Evolutionary conservation across 1,140 invertebrate genomes (phyloP).

Genomic region (Sarcophaga bullata): DNA sequence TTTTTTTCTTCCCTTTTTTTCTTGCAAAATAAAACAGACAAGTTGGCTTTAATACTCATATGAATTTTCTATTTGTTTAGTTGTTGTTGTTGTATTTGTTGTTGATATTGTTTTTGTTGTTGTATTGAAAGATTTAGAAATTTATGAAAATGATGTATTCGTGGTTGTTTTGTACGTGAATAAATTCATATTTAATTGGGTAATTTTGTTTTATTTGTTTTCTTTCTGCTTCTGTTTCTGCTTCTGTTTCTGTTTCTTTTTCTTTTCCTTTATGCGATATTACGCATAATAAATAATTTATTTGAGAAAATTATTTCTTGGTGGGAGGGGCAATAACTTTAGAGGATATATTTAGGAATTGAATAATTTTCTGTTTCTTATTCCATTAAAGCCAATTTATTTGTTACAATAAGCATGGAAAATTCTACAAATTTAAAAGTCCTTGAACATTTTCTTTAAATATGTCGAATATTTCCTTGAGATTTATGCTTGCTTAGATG

Average conservation of each 20-base stretch:
- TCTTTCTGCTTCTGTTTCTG: no score
- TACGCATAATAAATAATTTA: constrained; percentile 2
- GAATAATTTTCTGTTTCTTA: no score
- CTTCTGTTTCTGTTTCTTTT: no score
- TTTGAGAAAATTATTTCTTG: not conserved
- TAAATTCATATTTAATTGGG: constrained; percentile 10
- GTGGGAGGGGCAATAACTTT: not conserved
- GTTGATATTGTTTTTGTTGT: not conserved
- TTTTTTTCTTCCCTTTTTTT: not conserved
- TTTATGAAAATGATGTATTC: not conserved
- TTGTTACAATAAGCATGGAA: no score
- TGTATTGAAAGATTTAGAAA: not conserved
- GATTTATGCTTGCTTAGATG: no score
- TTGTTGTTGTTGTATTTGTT: not conserved
- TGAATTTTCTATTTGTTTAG: not conserved
- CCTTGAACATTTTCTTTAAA: no score
- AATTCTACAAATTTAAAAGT: no score
- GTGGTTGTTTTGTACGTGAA: not conserved
- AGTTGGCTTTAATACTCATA: not conserved
- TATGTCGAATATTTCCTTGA: no score
- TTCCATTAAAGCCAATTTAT: no score
- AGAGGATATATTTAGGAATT: no score
- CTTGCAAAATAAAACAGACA: not conserved
- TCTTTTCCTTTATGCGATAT: not conserved
- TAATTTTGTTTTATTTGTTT: not conserved